These are phyloP conservation scores for Ophioderma brevispina DNA, from an alignment of 35 echinoderm and acorn worm species.

Conservation along the genomic window DNA sequence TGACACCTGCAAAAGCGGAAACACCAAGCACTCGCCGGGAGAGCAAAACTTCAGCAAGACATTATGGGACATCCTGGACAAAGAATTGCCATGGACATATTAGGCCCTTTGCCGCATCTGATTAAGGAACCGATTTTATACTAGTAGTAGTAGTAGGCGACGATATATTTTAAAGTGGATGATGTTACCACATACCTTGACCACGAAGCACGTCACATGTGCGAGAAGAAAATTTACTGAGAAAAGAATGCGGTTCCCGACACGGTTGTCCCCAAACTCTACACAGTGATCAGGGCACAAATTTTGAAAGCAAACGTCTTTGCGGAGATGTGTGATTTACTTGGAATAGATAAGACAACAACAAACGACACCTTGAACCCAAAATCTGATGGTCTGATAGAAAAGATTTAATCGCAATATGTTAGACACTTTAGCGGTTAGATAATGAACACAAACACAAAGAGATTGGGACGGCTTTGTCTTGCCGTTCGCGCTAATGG, in stretches of 20 bases:
- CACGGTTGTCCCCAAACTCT: constrained; percentile 32
- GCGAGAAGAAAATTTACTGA: constrained; percentile 34
- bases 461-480: neutral
- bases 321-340: constrained; percentile 41
- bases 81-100: constrained; percentile 27
- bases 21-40: constrained; percentile 6
- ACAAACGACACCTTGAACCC: constrained; percentile 34
- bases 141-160: constrained; percentile 4
- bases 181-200: constrained; percentile 43
- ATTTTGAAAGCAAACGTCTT: constrained; percentile 58
- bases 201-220: constrained; percentile 49
- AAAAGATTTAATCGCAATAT: constrained; percentile 56
- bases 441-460: neutral
- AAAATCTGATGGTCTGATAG: constrained; percentile 63
- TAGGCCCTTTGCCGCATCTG: constrained; percentile 42
- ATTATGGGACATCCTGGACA: no score
- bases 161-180: constrained; percentile 27
- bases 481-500: constrained; percentile 15
- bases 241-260: constrained; percentile 11
- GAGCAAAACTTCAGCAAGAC: constrained; percentile 19
- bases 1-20: constrained; percentile 31
- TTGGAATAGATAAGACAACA: constrained; percentile 39
- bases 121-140: constrained; percentile 30
- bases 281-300: constrained; percentile 49
- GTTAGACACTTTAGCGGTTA: neutral